Base-by-base conservation (phyloP, 2,888 invertebrate species). In the Bombyx huttoni region DNA sequence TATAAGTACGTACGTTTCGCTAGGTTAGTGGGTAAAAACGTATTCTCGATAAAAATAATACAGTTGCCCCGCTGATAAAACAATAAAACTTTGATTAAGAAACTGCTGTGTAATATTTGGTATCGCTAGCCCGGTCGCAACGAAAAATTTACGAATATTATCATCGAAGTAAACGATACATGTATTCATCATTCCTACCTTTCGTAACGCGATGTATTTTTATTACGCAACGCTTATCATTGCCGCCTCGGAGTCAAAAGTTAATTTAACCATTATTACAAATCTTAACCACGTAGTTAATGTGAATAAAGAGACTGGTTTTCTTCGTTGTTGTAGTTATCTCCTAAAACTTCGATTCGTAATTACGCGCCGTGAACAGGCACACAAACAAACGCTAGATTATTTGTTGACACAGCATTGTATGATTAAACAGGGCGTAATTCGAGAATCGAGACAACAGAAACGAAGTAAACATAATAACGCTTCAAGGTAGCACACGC, bases 11-110 rank as follows among this genome's bases (percentile, higher is more conserved):
- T 80, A 78, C 75, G 61, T 58, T 60, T 65, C 64, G 71, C 67
- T 80, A 67, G 81, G 81, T 83, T 78, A 81, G 78, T 75, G 58
- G 80, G 83, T 79, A 77, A 82, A 65, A 60, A 58, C 52, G 49
- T 52, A 51, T 48, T 63, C 61, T 63, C 63, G 67, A 65, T 66
- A 63, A 54, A 51, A 48, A 40, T 40, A 40, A 40, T 40, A 40
- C 40, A 40, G 40, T 12, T 40, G 40, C 40, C 7, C 40, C 2
- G 40, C 7, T 40, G 40, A 40, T 40, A 40, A 14, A 14, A 10
- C 24, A 48, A 48, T 33, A 48, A 48, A 14, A 10, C 24, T 13
- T 24, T 13, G 48, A 14, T 40, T 40, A 40, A 10, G 40, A 12
- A 10, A 40, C 40, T 40, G 40, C 40, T 40, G 40, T 40, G 12